Evolutionary conservation across 1,140 invertebrate species (phyloP).

Genomic region (Conopomorpha cramerella): DNA sequence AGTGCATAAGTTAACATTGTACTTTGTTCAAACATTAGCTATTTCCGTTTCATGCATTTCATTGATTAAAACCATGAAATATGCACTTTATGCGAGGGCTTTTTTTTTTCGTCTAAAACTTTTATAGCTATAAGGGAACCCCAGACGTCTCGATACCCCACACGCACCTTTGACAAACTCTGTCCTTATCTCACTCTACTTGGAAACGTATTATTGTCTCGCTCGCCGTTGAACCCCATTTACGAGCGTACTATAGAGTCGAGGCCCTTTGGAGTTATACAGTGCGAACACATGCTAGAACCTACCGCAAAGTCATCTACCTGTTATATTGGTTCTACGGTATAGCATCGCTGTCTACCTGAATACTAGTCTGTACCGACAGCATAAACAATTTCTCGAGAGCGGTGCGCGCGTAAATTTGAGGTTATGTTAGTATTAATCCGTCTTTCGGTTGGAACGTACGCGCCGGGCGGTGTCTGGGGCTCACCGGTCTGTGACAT

Average conservation of each 20-base stretch:
- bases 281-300: too few relatives aligned
- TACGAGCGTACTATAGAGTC: too few relatives aligned
- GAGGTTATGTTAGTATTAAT: conserved; percentile 53
- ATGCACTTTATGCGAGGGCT: not conserved
- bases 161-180: conserved; percentile 13
- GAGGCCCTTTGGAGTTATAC: too few relatives aligned
- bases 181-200: conserved; percentile 14
- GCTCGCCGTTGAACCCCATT: conserved; percentile 31
- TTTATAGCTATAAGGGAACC: not conserved
- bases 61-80: too few relatives aligned
- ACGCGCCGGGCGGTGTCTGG: conserved; percentile 16
- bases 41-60: not conserved
- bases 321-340: too few relatives aligned
- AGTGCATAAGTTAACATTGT: not conserved
- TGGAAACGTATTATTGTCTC: conserved; percentile 18
- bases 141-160: conserved; percentile 5
- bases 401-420: conserved; percentile 40
- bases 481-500: conserved; percentile 11
- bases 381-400: conserved; percentile 44
- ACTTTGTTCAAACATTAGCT: not conserved
- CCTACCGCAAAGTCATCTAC: too few relatives aligned
- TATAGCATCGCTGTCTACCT: too few relatives aligned
- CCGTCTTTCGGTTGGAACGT: conserved; percentile 27
- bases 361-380: too few relatives aligned
- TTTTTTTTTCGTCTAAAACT: conserved; percentile 1